These are phyloP conservation scores for Tyrophagus putrescentiae DNA, from an alignment of 1,140 invertebrate species.

Conservation along the genomic window DNA sequence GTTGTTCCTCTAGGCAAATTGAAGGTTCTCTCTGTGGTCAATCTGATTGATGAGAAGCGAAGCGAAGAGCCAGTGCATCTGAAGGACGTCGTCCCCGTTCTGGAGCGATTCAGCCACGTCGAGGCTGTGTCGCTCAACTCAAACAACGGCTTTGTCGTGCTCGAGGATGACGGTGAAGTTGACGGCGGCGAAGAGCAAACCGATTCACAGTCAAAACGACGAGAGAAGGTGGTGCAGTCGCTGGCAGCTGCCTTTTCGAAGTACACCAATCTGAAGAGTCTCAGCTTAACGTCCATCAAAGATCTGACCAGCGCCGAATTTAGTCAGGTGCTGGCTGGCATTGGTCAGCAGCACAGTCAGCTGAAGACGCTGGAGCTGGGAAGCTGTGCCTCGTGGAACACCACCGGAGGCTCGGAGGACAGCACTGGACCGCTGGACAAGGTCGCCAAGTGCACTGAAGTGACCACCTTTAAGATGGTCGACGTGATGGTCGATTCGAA, in stretches of 20 bases:
- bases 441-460: constrained; percentile 8
- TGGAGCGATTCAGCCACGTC: not conserved
- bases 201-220: not conserved
- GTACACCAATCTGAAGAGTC: not conserved
- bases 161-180: not conserved
- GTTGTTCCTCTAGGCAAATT: not conserved
- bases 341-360: not conserved
- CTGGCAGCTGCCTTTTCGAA: not conserved
- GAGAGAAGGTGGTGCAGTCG: not conserved
- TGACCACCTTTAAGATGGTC: constrained; percentile 5
- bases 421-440: not conserved
- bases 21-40: not conserved
- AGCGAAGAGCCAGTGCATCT: not conserved
- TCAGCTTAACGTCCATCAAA: not conserved
- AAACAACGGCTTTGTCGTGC: constrained; percentile 7
- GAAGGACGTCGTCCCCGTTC: not conserved
- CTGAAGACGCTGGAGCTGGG: constrained; percentile 17
- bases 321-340: not conserved
- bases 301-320: not conserved
- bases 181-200: not conserved
- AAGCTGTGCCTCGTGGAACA: constrained; percentile 17
- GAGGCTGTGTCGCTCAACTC: not conserved
- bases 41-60: not conserved
- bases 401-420: not conserved
- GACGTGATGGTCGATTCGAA: constrained; percentile 12